A percentile compares a stretch with the other conserved stretches of the same genome.
These are phyloP conservation scores for Bombyx huttoni DNA, from an alignment of 2,888 invertebrate genomes.

Conservation along the genomic window DNA sequence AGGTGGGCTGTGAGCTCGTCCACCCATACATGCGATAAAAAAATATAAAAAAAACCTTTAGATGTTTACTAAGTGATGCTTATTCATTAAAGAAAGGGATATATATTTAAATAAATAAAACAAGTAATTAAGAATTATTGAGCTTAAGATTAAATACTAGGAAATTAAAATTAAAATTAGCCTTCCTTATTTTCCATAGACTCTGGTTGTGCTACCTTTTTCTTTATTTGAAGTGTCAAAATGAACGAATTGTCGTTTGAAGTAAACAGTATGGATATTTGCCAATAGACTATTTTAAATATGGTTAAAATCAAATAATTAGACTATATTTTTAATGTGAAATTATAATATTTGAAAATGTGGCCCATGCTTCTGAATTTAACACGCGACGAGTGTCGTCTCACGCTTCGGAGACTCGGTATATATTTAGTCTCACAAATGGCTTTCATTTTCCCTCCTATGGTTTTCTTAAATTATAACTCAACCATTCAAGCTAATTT, in stretches of 20 bases:
- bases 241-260: slow-evolving; percentile 71
- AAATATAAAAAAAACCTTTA: no score
- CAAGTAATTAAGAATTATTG: no score
- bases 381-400: slow-evolving; percentile 90
- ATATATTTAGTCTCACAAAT: slow-evolving; percentile 66
- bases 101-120: no score
- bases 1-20: no score
- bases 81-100: no score
- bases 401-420: slow-evolving; percentile 90
- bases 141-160: not conserved
- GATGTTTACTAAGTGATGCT: no score
- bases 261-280: slow-evolving; percentile 74
- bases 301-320: slow-evolving; percentile 56
- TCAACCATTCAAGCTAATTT: slow-evolving; percentile 25
- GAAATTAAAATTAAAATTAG: slow-evolving; percentile 6
- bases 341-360: slow-evolving; percentile 47
- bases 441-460: slow-evolving; percentile 71
- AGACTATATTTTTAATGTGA: slow-evolving; percentile 37
- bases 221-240: slow-evolving; percentile 57
- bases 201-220: slow-evolving; percentile 23
- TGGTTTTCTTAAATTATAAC: slow-evolving; percentile 46
- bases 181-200: slow-evolving; percentile 37
- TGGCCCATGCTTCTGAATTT: slow-evolving; percentile 84
- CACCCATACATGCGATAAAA: no score
- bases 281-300: slow-evolving; percentile 63